Conservation (phyloP, 1,140 invertebrate genomes). For the Drosophila punjabiensis region DNA sequence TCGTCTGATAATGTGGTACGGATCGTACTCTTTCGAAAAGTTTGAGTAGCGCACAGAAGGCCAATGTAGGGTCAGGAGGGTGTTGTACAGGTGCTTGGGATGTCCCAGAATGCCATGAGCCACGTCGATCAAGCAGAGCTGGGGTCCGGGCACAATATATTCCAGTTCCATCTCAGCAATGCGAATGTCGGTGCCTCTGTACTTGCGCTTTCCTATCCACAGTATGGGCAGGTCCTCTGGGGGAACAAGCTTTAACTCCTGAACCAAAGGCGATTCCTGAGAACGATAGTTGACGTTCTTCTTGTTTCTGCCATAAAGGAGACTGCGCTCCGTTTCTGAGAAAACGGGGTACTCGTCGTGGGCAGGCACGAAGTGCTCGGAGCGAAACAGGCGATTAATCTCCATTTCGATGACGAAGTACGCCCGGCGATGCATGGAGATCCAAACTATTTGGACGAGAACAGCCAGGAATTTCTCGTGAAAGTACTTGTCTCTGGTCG, state of each 20-base stretch:
- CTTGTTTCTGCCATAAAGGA: slow-evolving; percentile 71
- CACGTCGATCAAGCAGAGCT: slow-evolving; percentile 69
- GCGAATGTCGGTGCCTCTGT: slow-evolving; percentile 68
- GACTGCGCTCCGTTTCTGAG: slow-evolving; percentile 45
- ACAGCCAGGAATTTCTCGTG: slow-evolving; percentile 70
- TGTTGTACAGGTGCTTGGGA: slow-evolving; percentile 72
- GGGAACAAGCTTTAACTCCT: slow-evolving; percentile 58
- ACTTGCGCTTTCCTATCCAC: slow-evolving; percentile 78
- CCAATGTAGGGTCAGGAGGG: slow-evolving; percentile 32
- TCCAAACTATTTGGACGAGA: slow-evolving; percentile 72
- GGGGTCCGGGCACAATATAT: slow-evolving; percentile 68
- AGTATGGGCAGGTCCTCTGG: slow-evolving; percentile 66
- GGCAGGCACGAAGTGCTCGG: slow-evolving; percentile 65
- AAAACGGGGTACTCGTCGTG: slow-evolving; percentile 51
- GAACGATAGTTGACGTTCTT: slow-evolving; percentile 65
- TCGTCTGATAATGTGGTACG: slow-evolving; percentile 64
- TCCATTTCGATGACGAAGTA: slow-evolving; percentile 75
- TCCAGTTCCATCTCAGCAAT: slow-evolving; percentile 73
- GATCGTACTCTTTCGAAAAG: slow-evolving; percentile 66
- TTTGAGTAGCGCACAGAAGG: slow-evolving; percentile 58
- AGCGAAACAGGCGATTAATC: slow-evolving; percentile 76
- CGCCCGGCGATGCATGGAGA: slow-evolving; percentile 67
- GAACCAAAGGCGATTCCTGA: slow-evolving; percentile 71
- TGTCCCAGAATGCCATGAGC: slow-evolving; percentile 76
- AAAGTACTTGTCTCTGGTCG: slow-evolving; percentile 62